These are phyloP conservation scores for Neodiprion virginianus DNA, from an alignment of 1,140 invertebrate genomes.

Conservation along the genomic window DNA sequence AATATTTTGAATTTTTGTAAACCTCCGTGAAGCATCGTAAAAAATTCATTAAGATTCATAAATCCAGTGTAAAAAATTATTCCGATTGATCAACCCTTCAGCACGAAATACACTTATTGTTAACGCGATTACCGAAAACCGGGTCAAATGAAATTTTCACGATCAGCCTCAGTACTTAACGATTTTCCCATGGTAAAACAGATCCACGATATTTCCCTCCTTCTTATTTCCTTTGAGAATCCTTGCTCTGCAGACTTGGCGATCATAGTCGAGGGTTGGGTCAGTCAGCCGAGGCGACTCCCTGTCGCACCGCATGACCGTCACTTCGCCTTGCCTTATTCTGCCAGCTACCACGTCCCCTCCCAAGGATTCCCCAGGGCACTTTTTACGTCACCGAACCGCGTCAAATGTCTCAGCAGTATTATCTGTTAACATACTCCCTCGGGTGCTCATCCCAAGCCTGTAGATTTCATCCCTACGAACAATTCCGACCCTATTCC, in stretches of 20 bases:
- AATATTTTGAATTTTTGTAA: no score
- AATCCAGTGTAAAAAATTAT: no score
- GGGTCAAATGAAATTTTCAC: background rate
- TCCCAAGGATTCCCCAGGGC: slow-evolving; percentile 31
- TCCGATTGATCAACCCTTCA: no score
- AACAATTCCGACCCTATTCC: background rate
- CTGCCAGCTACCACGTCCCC: slow-evolving; percentile 8
- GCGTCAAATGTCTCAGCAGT: slow-evolving; percentile 39
- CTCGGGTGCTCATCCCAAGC: slow-evolving; percentile 25
- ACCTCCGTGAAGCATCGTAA: no score
- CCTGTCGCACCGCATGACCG: background rate
- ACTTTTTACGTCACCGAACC: slow-evolving; percentile 48
- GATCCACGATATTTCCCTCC: background rate
- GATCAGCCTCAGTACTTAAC: background rate
- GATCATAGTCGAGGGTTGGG: background rate
- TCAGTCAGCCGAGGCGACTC: background rate
- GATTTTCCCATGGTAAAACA: background rate
- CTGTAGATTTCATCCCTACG: background rate
- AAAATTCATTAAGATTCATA: no score
- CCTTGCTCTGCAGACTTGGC: background rate
- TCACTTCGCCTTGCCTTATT: background rate
- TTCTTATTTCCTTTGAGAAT: background rate
- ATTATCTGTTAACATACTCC: slow-evolving; percentile 18
- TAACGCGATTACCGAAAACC: no score
- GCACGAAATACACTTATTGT: no score